Percentiles rank a stretch among this genome's conserved stretches.
Evolutionary conservation across 2,888 invertebrate genomes (phyloP).

Genomic region (Drosophila ochracea): DNA sequence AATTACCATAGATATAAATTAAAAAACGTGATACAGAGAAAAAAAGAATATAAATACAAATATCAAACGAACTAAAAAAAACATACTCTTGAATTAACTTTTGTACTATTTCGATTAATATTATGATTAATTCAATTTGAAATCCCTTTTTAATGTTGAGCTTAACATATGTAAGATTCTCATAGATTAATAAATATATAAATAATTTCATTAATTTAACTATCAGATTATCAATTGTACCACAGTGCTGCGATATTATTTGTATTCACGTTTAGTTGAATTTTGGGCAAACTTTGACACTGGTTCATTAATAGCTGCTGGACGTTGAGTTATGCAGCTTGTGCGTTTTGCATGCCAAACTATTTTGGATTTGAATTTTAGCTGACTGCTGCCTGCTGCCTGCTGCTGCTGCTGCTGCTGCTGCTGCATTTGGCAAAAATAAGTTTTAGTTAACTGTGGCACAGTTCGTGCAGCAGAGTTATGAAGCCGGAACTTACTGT

Average conservation of each 20-base stretch:
- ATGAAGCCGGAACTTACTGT: slow-evolving; percentile 71
- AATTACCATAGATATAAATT: not conserved
- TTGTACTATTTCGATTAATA: not conserved
- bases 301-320: slow-evolving; percentile 75
- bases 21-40: not conserved
- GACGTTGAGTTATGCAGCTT: slow-evolving; percentile 51
- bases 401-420: not conserved
- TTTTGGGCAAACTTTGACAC: slow-evolving; percentile 71
- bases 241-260: slow-evolving; percentile 46
- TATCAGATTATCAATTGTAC: not conserved
- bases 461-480: slow-evolving; percentile 39
- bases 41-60: not conserved
- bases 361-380: slow-evolving; percentile 50
- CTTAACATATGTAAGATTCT: not conserved
- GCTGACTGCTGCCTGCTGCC: slow-evolving; percentile 11
- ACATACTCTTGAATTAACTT: not conserved
- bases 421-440: slow-evolving; percentile 35
- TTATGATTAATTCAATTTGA: not conserved
- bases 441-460: slow-evolving; percentile 53
- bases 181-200: not conserved
- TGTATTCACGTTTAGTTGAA: slow-evolving; percentile 47
- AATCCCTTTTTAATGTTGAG: not conserved
- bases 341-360: slow-evolving; percentile 57
- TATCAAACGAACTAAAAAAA: not conserved
- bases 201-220: not conserved